A percentile compares a stretch with the other conserved stretches of the same genome.
phyloP scores from a whole-genome alignment of 2,888 invertebrate genomes.

The Phortica magna region DNA sequence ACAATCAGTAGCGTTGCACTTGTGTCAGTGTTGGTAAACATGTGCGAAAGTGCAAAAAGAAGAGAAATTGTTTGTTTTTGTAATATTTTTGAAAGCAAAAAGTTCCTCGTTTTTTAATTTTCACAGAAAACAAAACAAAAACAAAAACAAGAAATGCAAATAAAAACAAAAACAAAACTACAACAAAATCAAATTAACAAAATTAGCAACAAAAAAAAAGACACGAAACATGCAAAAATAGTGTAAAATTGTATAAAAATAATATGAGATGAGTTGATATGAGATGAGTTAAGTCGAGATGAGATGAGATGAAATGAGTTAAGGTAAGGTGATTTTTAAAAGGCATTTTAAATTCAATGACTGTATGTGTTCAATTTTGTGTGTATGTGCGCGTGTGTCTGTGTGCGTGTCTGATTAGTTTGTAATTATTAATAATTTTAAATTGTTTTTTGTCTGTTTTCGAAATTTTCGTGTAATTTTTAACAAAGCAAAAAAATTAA shows the following conservation, averaged over 20 bases:
- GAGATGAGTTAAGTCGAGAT: background rate
- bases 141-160: constrained; percentile 17
- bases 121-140: constrained; percentile 53
- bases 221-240: constrained; percentile 1
- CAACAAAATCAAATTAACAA: constrained; percentile 42
- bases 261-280: background rate
- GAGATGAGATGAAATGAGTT: constrained; percentile 21
- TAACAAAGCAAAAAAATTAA: constrained; percentile 42
- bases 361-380: constrained; percentile 69
- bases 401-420: constrained; percentile 31
- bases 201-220: constrained; percentile 31
- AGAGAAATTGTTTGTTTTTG: constrained; percentile 9
- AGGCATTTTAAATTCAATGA: constrained; percentile 67
- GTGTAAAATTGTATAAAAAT: constrained; percentile 31
- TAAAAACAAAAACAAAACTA: constrained; percentile 44
- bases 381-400: constrained; percentile 47
- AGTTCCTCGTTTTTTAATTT: constrained; percentile 72
- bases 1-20: background rate
- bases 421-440: constrained; percentile 52
- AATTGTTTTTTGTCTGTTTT: constrained; percentile 58
- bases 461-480: constrained; percentile 49
- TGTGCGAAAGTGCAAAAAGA: constrained; percentile 8
- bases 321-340: constrained; percentile 52
- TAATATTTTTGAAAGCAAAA: constrained; percentile 53
- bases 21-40: background rate